phyloP scores from a whole-genome alignment of 2,888 invertebrate genomes.

The Lithosia quadra region DNA sequence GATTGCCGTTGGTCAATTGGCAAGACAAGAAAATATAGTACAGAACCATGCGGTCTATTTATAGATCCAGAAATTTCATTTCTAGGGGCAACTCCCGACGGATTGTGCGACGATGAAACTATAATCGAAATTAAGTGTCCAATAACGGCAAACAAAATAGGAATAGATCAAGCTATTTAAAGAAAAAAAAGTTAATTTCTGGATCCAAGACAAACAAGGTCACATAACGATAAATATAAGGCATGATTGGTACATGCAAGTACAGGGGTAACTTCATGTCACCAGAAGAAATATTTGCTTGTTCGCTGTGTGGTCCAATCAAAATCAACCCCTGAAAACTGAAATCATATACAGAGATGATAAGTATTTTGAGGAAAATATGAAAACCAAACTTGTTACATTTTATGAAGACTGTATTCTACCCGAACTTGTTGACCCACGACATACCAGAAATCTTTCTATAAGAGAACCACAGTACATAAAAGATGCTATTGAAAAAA shows the following conservation, averaged over 20 bases:
- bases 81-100: not conserved
- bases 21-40: not conserved
- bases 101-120: not conserved
- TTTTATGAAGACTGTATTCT: not conserved
- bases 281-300: not conserved
- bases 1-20: not conserved
- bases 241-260: not conserved
- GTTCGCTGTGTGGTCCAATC: not conserved
- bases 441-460: not conserved
- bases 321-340: not conserved
- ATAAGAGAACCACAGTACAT: too few relatives aligned
- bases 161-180: not conserved
- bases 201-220: not conserved
- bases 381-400: not conserved
- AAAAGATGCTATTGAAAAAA: too few relatives aligned
- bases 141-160: not conserved
- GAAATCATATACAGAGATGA: not conserved
- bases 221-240: not conserved
- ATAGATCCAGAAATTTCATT: not conserved
- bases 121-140: not conserved
- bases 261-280: not conserved
- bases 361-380: not conserved
- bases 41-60: not conserved
- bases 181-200: not conserved
- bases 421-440: not conserved